Conservation (phyloP, 2,113 vertebrate species). For the Sula dactylatra region DNA sequence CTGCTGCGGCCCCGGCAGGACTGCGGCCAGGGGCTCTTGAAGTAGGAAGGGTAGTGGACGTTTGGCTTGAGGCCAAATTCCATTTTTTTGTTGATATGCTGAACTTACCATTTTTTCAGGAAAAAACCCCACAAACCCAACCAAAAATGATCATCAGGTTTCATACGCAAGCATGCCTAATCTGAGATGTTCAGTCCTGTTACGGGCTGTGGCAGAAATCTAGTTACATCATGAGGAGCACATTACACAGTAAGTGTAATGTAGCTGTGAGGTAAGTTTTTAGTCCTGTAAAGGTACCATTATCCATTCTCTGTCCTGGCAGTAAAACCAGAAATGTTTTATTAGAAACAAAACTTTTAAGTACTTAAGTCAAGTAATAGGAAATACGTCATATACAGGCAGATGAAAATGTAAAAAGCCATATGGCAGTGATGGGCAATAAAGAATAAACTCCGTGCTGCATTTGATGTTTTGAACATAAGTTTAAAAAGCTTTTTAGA, state of each 20-base stretch:
- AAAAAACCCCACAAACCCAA: background rate
- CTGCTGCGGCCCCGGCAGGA: fast-evolving
- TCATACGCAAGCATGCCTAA: background rate
- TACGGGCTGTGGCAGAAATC: background rate
- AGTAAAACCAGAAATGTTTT: slow-evolving; percentile 1
- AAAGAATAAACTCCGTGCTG: background rate
- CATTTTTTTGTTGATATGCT: fast-evolving
- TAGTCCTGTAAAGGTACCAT: background rate
- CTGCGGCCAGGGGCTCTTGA: fast-evolving
- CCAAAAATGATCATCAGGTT: fast-evolving
- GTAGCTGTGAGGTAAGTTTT: background rate
- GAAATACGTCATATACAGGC: background rate
- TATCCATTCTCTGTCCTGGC: background rate
- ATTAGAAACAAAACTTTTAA: background rate
- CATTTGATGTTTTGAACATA: background rate
- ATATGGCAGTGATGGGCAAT: background rate
- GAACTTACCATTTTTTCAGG: background rate
- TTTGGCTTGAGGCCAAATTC: background rate
- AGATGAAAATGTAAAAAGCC: background rate
- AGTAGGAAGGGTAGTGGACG: fast-evolving
- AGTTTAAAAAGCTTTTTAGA: background rate
- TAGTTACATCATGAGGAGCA: background rate
- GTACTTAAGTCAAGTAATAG: background rate
- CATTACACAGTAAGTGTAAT: background rate
- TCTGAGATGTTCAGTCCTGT: background rate